phyloP scores from a whole-genome alignment of 2,113 vertebrate genomes.

The Hemiscyllium ocellatum region DNA sequence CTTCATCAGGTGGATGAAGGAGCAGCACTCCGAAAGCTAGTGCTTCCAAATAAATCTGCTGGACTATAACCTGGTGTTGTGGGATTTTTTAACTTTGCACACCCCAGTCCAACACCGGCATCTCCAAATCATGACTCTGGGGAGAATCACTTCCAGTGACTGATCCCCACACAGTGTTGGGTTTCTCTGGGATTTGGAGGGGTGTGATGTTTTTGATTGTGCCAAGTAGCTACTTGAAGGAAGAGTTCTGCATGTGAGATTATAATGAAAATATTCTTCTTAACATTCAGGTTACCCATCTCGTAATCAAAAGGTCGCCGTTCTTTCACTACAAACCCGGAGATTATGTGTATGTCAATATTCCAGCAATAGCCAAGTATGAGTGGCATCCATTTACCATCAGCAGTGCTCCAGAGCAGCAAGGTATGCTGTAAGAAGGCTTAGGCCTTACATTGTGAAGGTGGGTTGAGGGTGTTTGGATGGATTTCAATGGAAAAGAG shows the following conservation, averaged over 20 bases:
- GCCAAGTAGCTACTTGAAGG: not conserved
- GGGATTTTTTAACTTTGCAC: too few species aligned
- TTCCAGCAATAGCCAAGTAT: constrained; percentile 71
- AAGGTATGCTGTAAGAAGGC: constrained; percentile 52
- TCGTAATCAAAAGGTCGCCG: constrained; percentile 69
- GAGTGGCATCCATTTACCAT: constrained; percentile 92
- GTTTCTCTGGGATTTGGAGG: not conserved
- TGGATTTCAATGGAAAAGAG: not conserved
- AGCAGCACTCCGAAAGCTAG: too few species aligned
- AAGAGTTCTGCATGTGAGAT: not conserved
- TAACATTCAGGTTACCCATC: constrained; percentile 75
- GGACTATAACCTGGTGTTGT: too few species aligned
- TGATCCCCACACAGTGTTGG: too few species aligned
- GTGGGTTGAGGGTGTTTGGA: not conserved
- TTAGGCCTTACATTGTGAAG: not conserved
- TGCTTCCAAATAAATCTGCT: too few species aligned
- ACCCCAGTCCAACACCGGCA: too few species aligned
- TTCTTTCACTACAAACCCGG: constrained; percentile 79
- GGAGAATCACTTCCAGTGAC: not conserved
- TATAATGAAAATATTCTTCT: not conserved
- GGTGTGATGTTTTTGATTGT: not conserved
- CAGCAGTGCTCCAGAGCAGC: constrained; percentile 84
- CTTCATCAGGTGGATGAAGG: too few species aligned
- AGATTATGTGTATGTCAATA: constrained; percentile 82
- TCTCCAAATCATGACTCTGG: too few species aligned